Base-by-base conservation (phyloP, 1,140 invertebrate species). In the Araneus ventricosus region DNA sequence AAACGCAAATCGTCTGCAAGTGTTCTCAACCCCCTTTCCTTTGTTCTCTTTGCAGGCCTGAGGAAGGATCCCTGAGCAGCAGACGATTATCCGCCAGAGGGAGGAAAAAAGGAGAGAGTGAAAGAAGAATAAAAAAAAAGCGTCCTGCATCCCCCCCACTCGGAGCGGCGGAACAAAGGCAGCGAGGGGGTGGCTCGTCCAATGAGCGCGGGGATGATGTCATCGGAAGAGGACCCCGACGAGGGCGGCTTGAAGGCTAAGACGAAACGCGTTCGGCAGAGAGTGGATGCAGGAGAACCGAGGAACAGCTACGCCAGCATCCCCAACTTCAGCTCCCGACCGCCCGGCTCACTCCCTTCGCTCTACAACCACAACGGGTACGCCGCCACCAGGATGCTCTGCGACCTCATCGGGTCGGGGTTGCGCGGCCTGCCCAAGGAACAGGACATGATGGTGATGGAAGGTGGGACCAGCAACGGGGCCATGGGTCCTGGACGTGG, bases 231-330 rank as follows among this genome's bases (percentile, higher is more conserved):
- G 97, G 97, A 98, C 96, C 97, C 97, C 96, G 97, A 94, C 52
- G 39, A 88, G 57, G 75, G 37, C 79, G 70, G 39, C 37, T 24
- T 45, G 39, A 79, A 79, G 70, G 30, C 98, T 97, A 98, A 98
- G 97, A 96, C 96, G 96, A 98, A 98, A 96, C 97, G 97, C 96
- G 97, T 97, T 96, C 97, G 98, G 97, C 98, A 98, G 97, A 97
- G 98, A 96, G 98, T 98, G 96, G 98, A 98, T 97, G 98, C 98
- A 96, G 98, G 98, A 95, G 98, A 98, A 96, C 98, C 98, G 95
- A 97, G 98, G 96, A 98, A 98, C 97, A 97, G 97, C 95, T 98
- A 98, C 96, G 98, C 97, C 94, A 97, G 97, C 95, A 98, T 98
- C 95, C 97, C 97, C 95, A 97, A 97, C 96, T 97, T 97, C 95